Evolutionary conservation across 2,888 invertebrate genomes (phyloP).

Genomic region (Nineta flava): DNA sequence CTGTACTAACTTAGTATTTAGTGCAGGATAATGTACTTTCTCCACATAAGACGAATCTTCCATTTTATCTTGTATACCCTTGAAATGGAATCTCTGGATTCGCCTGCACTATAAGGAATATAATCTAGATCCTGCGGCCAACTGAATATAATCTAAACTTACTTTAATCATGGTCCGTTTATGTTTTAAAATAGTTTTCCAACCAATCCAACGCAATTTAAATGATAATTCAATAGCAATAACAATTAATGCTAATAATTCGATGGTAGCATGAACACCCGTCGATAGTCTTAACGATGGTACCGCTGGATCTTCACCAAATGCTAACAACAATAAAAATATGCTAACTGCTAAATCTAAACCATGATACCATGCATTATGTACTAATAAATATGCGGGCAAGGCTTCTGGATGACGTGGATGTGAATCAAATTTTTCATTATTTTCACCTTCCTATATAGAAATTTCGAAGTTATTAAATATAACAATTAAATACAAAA

Average conservation of each 20-base stretch:
- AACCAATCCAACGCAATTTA: constrained; percentile 74
- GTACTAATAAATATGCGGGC: constrained; percentile 74
- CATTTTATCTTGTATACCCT: too few species aligned
- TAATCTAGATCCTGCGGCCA: too few species aligned
- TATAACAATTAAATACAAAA: too few species aligned
- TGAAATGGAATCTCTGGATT: too few species aligned
- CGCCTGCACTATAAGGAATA: too few species aligned
- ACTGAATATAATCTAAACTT: too few species aligned
- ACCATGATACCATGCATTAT: constrained; percentile 75
- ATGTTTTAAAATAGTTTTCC: constrained; percentile 66
- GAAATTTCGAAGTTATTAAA: not conserved
- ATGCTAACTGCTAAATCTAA: constrained; percentile 63
- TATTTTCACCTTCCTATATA: constrained; percentile 71
- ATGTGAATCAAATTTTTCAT: constrained; percentile 82
- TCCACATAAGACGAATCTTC: too few species aligned
- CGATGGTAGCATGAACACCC: constrained; percentile 67
- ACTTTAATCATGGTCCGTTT: constrained; percentile 77
- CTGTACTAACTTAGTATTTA: too few species aligned
- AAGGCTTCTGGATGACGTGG: constrained; percentile 67
- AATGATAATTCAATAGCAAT: constrained; percentile 64
- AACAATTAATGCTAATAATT: constrained; percentile 56
- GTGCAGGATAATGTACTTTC: too few species aligned
- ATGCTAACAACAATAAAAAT: constrained; percentile 54
- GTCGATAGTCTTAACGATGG: constrained; percentile 56
- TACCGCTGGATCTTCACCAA: constrained; percentile 69